Base-by-base conservation (phyloP, 2,113 vertebrate genomes). In the Engystomops pustulosus region DNA sequence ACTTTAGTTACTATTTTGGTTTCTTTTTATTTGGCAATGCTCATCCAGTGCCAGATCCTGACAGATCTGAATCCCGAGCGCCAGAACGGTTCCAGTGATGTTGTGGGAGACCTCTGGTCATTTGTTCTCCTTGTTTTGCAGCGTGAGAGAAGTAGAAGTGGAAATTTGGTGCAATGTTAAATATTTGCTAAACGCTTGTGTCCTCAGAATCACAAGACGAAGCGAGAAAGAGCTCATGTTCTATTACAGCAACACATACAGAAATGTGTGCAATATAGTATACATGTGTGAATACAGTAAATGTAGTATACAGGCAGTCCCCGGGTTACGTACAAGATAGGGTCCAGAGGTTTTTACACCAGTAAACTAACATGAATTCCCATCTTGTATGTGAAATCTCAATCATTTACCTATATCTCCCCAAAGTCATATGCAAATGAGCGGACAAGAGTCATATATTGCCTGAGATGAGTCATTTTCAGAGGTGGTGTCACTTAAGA, bases 121-220 rank as follows among this genome's bases (percentile, higher is more conserved):
- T 9, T 45, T 6, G 27, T 77, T 41, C 58, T 77, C 20, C 36
- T 55, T 25, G 34, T 60, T 14, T 55, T 58, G 34, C 60, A 36
- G 55, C 60, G 20, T 60, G 34, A 78, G 34, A 78, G 53, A 58
- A 38, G 55, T 36, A 55, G n/a, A 25, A 78, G 34, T 60, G 51
- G 34, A 78, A 60, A 27, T 15, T 38, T 62, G 17, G 25, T 30
- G 58, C 23, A 30, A 30, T 17, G 30, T 18, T 36, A 36, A 34
- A 55, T 34, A 55, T 58, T 77, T 34, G 23, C 30, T 6, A 36
- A 15, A 58, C 14, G 8, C 34, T n/a, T 77, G 49, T 23, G n/a
- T 49, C 49, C 15, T 23, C n/a, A 44, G 20, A 25, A 3, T 10
- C 23, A n/a, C 34, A 38, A 1, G n/a, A 70, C 4, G 67, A 18